These are phyloP conservation scores for Leptopilina syphax DNA, from an alignment of 2,888 invertebrate genomes.

Conservation along the genomic window DNA sequence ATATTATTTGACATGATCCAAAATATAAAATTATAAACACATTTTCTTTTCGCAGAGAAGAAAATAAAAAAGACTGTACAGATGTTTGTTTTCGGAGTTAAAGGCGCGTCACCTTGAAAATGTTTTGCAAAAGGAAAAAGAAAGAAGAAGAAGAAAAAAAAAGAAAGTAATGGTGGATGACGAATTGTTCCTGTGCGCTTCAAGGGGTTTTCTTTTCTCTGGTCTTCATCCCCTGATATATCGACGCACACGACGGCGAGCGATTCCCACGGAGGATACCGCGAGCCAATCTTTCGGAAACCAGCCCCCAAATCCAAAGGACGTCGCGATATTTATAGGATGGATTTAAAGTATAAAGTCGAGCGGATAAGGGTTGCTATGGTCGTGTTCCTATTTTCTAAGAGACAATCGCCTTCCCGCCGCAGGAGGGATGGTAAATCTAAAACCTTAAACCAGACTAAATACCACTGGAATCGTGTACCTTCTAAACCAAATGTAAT, in stretches of 20 bases:
- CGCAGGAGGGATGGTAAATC: constrained; percentile 63
- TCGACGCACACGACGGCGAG: constrained; percentile 66
- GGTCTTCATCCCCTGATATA: constrained; percentile 74
- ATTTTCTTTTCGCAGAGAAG: neutral
- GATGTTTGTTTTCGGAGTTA: neutral
- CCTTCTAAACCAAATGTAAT: constrained; percentile 10
- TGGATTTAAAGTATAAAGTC: constrained; percentile 77
- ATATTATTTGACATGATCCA: too few species aligned
- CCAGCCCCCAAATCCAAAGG: constrained; percentile 75
- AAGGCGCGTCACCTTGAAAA: constrained; percentile 57
- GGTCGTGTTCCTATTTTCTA: constrained; percentile 69
- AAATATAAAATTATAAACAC: too few species aligned
- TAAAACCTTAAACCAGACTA: constrained; percentile 66
- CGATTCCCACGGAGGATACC: constrained; percentile 75
- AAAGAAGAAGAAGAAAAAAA: too few species aligned
- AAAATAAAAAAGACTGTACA: too few species aligned
- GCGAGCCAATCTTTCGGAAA: constrained; percentile 77
- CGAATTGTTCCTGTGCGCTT: constrained; percentile 65
- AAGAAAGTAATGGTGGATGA: constrained; percentile 65
- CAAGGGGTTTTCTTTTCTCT: constrained; percentile 59
- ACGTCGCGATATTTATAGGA: constrained; percentile 76
- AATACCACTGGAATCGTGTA: constrained; percentile 56
- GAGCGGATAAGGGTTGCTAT: constrained; percentile 63
- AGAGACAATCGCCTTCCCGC: constrained; percentile 69
- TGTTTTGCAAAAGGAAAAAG: constrained; percentile 58